Evolutionary conservation across 2,113 vertebrate genomes (phyloP), one percentile per base, ranked within the genome.

Genomic region (Chloroceryle aenea): DNA sequence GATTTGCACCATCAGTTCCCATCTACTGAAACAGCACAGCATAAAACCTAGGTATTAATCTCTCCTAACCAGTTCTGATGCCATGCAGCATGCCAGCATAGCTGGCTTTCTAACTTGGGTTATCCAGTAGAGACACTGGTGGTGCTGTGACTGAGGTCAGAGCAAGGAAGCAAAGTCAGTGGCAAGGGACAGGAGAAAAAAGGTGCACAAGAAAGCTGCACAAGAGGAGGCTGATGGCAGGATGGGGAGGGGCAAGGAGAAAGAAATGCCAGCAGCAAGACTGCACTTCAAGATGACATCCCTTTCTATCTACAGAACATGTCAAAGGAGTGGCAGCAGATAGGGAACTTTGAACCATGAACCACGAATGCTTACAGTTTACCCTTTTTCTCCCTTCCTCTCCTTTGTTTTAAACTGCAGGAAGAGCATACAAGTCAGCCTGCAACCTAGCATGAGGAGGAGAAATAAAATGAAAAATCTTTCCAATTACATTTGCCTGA

Each of bases 201-300:
- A 62, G 27, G 6, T 38, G 53, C 1, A 2, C 15, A 59, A 81
- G 52, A 20, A 82, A 27, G 55, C 42, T 16, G 4, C 3, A 2
- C 0, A 0, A 13, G 2, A 1, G 20, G 7, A 69, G 21, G 38
- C 32, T 50, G 42, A 34, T 5, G 6, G 20, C 38, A 61, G 62
- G 12, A 55, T 10, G 19, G 21, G 32, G 27, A 19, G 11, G 75
- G 21, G 45, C 64, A 64, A 0, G 0, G 45, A 81, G 50, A 48
- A 8, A 22, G 13, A 85, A 58, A 62, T 0, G 0, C 3, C 66
- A 85, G 30, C 63, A 78, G 23, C 2, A 0, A 62, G 47, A 15
- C 27, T 45, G 61, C 27, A 45, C n/a, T 69, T 62, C 21, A 25
- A 42, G 27, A 58, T 67, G 27, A 53, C 43, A 67, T 10, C 15